These are phyloP conservation scores for Cygnus olor DNA, from an alignment of 2,797 vertebrate genomes.

Conservation along the genomic window DNA sequence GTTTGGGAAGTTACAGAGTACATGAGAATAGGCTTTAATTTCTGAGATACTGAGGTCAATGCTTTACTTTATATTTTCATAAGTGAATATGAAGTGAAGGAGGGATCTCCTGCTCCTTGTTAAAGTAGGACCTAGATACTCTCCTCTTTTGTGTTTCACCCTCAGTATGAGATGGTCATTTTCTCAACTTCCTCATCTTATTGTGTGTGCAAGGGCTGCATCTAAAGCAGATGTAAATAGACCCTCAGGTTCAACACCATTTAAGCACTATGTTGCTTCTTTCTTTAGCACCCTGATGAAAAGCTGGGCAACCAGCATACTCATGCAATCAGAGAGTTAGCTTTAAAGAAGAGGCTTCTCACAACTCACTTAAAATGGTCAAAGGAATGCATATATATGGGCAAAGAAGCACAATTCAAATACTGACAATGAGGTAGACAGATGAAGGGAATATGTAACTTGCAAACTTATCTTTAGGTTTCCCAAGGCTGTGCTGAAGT, in stretches of 20 bases:
- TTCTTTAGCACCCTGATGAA: background rate
- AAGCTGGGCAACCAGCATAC: background rate
- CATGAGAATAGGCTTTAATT: background rate
- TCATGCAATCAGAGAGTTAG: background rate
- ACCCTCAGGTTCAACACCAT: background rate
- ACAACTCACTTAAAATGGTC: background rate
- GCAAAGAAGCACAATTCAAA: background rate
- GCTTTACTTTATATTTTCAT: background rate
- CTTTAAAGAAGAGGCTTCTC: background rate
- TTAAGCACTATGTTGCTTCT: background rate
- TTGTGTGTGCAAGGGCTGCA: background rate
- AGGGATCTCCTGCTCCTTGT: background rate
- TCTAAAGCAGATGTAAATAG: background rate
- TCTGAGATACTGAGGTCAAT: background rate
- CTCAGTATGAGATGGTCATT: background rate
- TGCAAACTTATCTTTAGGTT: background rate
- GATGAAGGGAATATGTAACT: background rate
- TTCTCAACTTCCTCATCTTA: background rate
- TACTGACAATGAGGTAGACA: fast-evolving
- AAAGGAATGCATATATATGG: background rate
- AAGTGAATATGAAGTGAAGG: background rate
- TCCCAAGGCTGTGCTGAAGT: background rate
- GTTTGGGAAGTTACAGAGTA: background rate
- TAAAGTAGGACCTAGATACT: background rate
- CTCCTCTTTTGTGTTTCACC: background rate